Evolutionary conservation across 2,888 invertebrate species (phyloP).

Genomic region (Anorthoa munda): DNA sequence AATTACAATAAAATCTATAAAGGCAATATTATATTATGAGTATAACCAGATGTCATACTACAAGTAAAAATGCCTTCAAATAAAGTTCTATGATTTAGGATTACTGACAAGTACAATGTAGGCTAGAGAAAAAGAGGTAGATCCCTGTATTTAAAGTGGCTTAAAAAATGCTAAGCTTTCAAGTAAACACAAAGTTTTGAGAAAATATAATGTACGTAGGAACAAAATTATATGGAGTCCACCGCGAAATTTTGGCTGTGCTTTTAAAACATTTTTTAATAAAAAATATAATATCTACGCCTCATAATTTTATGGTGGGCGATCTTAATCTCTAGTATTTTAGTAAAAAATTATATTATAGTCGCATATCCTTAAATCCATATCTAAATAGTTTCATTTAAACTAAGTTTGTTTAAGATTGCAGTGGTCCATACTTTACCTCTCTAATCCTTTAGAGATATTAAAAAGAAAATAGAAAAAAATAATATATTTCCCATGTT

Average conservation of each 20-base stretch:
- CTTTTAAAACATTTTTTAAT: constrained; percentile 81
- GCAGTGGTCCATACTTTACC: constrained; percentile 82
- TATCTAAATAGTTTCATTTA: constrained; percentile 70
- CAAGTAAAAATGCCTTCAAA: constrained; percentile 26
- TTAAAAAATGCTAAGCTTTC: constrained; percentile 58
- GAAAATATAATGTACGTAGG: constrained; percentile 66
- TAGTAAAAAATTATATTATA: constrained; percentile 63
- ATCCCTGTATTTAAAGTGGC: constrained; percentile 58
- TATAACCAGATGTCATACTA: neutral
- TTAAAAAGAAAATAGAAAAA: constrained; percentile 63
- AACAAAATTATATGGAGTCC: constrained; percentile 82
- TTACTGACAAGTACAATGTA: constrained; percentile 33
- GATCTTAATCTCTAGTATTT: constrained; percentile 60
- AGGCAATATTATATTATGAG: neutral
- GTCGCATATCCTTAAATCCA: constrained; percentile 78
- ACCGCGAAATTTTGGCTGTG: constrained; percentile 89
- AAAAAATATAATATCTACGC: constrained; percentile 63
- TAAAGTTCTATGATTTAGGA: constrained; percentile 23
- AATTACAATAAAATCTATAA: constrained; percentile 18
- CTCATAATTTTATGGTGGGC: constrained; percentile 78
- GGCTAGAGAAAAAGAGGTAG: constrained; percentile 45
- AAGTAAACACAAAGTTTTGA: constrained; percentile 64
- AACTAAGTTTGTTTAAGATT: constrained; percentile 70
- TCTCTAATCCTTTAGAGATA: constrained; percentile 74
- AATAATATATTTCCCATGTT: constrained; percentile 55